phyloP scores from a whole-genome alignment of 2,888 invertebrate species.

The Drosophila meridionalis region DNA sequence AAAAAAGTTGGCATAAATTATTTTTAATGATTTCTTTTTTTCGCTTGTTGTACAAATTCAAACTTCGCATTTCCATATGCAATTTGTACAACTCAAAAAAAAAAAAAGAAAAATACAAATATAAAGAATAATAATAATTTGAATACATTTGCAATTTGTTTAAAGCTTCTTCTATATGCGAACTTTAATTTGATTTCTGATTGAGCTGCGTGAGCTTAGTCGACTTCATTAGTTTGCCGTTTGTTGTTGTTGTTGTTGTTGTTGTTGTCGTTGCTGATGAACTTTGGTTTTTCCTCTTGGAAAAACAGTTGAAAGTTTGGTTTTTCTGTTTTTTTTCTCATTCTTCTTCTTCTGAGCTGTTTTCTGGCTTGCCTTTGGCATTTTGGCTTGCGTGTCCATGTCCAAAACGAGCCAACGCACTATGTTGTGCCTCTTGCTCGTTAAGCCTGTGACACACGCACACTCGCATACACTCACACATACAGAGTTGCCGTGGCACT shows the following conservation, averaged over 20 bases:
- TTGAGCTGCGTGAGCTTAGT: neutral
- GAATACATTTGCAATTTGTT: slow-evolving; percentile 23
- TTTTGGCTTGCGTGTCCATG: slow-evolving; percentile 33
- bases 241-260: neutral
- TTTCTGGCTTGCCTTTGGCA: slow-evolving; percentile 23
- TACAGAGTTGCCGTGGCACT: slow-evolving; percentile 50
- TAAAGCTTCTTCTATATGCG: neutral
- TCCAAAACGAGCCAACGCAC: slow-evolving; percentile 46
- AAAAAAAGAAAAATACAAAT: neutral
- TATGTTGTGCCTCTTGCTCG: slow-evolving; percentile 37
- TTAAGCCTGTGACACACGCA: slow-evolving; percentile 5
- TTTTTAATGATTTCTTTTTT: neutral
- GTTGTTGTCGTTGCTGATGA: neutral
- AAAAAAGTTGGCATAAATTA: neutral
- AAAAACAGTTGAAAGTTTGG: neutral
- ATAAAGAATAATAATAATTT: too few relatives aligned
- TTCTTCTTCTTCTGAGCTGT: neutral
- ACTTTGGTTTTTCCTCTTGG: slow-evolving; percentile 5
- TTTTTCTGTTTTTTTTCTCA: neutral
- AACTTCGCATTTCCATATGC: slow-evolving; percentile 1
- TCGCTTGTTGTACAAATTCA: neutral
- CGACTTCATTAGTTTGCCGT: slow-evolving; percentile 1
- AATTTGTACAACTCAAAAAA: neutral
- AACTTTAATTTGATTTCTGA: slow-evolving; percentile 9
- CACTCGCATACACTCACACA: neutral